These are phyloP conservation scores for Lingula anatina DNA, from an alignment of 2,888 invertebrate species.

Conservation along the genomic window DNA sequence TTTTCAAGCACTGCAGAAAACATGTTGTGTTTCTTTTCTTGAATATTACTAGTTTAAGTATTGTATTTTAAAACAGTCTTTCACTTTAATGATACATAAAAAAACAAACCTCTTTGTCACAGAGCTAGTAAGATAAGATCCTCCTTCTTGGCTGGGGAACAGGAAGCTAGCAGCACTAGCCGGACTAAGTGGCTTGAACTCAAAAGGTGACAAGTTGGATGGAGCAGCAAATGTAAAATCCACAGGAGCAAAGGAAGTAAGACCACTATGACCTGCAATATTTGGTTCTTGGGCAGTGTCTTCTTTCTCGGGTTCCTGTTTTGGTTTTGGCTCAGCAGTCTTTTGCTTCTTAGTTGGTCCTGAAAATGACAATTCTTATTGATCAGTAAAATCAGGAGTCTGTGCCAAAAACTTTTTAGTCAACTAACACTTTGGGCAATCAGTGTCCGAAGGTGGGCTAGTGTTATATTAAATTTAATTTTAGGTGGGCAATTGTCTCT, in stretches of 20 bases:
- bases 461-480: no score
- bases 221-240: constrained; percentile 31
- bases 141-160: constrained; percentile 3
- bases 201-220: constrained; percentile 20
- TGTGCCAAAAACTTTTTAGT: no score
- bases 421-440: no score
- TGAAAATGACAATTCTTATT: constrained; percentile 1
- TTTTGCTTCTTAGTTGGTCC: not conserved
- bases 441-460: no score
- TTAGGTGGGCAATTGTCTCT: no score
- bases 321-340: not conserved
- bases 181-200: constrained; percentile 30
- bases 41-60: no score
- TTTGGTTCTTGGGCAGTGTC: constrained; percentile 14
- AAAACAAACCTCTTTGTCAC: not conserved
- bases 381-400: no score
- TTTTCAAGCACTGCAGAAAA: no score
- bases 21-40: no score
- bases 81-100: no score
- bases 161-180: constrained; percentile 24
- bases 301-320: constrained; percentile 1
- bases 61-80: no score
- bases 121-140: not conserved
- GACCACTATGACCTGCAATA: not conserved
- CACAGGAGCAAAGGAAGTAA: constrained; percentile 26